Conservation (phyloP, 2,113 vertebrate genomes). For the Dermatemys mawii region DNA sequence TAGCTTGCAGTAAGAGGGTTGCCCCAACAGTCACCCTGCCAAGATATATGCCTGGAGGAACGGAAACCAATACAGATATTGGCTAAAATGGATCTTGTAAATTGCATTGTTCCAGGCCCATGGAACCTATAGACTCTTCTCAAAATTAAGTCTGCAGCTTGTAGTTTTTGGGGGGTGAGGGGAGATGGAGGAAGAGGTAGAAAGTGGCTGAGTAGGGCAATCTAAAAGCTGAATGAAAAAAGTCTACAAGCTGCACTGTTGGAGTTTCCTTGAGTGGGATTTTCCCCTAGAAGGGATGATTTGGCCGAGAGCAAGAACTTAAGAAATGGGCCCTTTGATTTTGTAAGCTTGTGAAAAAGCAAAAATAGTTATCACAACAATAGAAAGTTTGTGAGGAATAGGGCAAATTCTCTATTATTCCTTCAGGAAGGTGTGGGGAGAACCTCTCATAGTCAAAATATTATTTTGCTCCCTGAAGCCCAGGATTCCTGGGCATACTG, state of each 20-base stretch:
- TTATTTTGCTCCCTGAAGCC: not conserved
- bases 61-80: not conserved
- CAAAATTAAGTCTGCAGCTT: not conserved
- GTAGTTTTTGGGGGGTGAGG: not conserved
- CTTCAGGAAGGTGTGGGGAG: not conserved
- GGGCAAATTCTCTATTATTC: constrained; percentile 1
- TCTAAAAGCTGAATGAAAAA: not conserved
- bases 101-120: not conserved
- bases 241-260: not conserved
- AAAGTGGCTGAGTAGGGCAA: not conserved
- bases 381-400: not conserved
- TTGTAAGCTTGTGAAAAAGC: not conserved
- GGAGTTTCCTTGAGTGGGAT: not conserved
- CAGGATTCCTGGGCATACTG: not conserved
- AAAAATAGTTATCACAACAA: not conserved
- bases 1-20: not conserved
- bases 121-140: not conserved
- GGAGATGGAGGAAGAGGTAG: not conserved
- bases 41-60: not conserved
- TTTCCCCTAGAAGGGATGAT: not conserved
- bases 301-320: not conserved
- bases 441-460: not conserved
- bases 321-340: not conserved
- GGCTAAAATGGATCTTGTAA: not conserved
- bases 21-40: not conserved